Base-by-base conservation (phyloP, 2,113 vertebrate species). In the Bubo bubo region DNA sequence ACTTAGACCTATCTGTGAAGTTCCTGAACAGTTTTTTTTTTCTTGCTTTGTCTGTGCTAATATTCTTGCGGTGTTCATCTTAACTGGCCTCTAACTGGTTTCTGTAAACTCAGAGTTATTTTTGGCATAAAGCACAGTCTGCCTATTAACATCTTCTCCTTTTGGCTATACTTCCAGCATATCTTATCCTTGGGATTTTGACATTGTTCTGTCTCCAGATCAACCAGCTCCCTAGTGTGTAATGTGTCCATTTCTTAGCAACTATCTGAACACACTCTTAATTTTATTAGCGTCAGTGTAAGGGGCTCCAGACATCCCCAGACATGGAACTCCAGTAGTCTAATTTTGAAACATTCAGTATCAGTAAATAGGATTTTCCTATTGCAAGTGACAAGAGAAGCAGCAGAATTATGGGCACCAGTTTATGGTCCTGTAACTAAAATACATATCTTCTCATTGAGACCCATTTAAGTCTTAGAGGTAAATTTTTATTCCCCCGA, bases 401-500 rank as follows among this genome's bases (percentile, higher is more conserved):
- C 23, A 88, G 53, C 23, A 88, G 77, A 97, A 92, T 92, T 85
- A 87, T 79, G 81, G 88, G 34, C n/a, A 63, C 55, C 21, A 49
- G 27, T 96, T 98, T 97, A 92, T 94, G 70, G 53, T 80, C 67
- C 79, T 94, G 39, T 39, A 93, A 92, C 79, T 89, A 92, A 95
- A 98, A 96, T 80, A 95, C 86, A 14, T 94, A 60, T 80, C 83
- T 96, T 93, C 43, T 79, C 50, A 52, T 27, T 84, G 89, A 76
- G 28, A 59, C 3, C 1, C 4, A 59, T 64, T 95, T 87, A 95
- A 79, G 60, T 77, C 79, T 96, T 63, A 59, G 75, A 96, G 41
- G 85, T 35, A 92, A 93, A 85, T 93, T 95, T 89, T 85, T 96
- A 50, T 91, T 84, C 39, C 41, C 41, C 74, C 15, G 47, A 80